Base-by-base conservation (phyloP, 2,797 vertebrate species). In the Spea hammondii region DNA sequence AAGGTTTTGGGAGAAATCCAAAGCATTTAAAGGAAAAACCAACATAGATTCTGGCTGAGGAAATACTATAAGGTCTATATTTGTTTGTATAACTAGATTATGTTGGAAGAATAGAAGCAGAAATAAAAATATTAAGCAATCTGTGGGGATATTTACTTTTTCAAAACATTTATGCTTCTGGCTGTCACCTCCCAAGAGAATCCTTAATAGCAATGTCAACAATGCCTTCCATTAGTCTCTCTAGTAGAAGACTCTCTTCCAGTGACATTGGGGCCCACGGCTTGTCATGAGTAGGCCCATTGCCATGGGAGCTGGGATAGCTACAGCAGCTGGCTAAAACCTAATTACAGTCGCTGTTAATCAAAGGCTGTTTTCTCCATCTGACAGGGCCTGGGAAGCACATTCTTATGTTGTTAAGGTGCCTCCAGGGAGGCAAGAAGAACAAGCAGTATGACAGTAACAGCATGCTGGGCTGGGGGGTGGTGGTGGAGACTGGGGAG, bases 331-430 rank as follows among this genome's bases (percentile, higher is more conserved):
- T 82, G 79, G 75, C 79, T 55, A 49, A 13, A 65, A 70, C 74
- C 79, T 82, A 77, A 82, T 82, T 82, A 82, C 79, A 82, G 69
- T 73, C 74, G 77, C 70, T 82, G 79, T 82, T 82, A 77, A 82
- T 82, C 79, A 82, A 69, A 77, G 79, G 65, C 79, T 82, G 79
- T 82, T 82, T 81, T 77, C 74, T 65, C 74, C 79, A 82, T 82
- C 75, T 82, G 79, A 82, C 79, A 77, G 70, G 75, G 70, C 79
- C 65, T 77, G 79, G 79, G 75, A 82, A 82, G 79, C 75, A 77
- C 74, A 82, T 82, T 82, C 75, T 82, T 82, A 76, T 82, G 79
- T 77, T 82, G 75, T 82, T 82, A 82, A 77, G 75, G 75, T 82
- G 79, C 79, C 79, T 82, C 79, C 70, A 70, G 79, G 79, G 79